phyloP scores from a whole-genome alignment of 2,888 invertebrate species.

The Pyrocoelia pectoralis region DNA sequence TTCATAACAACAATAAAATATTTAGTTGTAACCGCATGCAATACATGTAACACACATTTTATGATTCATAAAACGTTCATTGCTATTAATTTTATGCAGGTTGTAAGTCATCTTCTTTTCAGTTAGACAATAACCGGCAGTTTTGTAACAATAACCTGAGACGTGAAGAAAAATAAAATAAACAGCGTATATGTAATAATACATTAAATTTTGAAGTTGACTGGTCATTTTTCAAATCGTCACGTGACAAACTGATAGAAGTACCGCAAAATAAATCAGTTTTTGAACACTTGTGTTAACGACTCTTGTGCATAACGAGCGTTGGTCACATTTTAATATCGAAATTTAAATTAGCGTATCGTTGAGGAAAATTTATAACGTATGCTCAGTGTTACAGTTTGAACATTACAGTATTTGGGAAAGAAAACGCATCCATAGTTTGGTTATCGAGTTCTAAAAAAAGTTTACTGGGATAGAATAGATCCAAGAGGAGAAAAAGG shows the following conservation, averaged over 20 bases:
- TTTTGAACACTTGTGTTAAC: conserved; percentile 29
- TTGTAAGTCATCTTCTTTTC: conserved; percentile 27
- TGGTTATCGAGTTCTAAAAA: too few species aligned
- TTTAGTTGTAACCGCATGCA: conserved; percentile 32
- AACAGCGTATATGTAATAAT: conserved; percentile 22
- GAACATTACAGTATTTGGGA: too few species aligned
- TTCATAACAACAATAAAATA: conserved; percentile 33
- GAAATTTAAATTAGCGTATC: not conserved
- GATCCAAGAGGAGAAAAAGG: too few species aligned
- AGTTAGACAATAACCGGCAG: conserved; percentile 14
- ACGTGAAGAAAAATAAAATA: conserved; percentile 27
- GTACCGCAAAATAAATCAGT: conserved; percentile 33
- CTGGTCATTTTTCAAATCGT: conserved; percentile 32
- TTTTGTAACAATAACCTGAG: conserved; percentile 12
- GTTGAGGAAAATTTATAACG: too few species aligned
- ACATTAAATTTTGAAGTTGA: conserved; percentile 30
- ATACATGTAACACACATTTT: conserved; percentile 32
- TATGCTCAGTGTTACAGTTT: too few species aligned
- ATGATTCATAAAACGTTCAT: conserved; percentile 33
- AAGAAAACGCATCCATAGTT: too few species aligned
- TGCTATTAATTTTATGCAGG: conserved; percentile 31
- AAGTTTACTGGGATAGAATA: too few species aligned
- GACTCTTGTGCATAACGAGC: too few species aligned
- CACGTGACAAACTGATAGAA: conserved; percentile 35
- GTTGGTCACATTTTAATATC: conserved; percentile 20